Conservation (phyloP, 2,888 invertebrate species). For the Caenorhabditis panamensis region DNA sequence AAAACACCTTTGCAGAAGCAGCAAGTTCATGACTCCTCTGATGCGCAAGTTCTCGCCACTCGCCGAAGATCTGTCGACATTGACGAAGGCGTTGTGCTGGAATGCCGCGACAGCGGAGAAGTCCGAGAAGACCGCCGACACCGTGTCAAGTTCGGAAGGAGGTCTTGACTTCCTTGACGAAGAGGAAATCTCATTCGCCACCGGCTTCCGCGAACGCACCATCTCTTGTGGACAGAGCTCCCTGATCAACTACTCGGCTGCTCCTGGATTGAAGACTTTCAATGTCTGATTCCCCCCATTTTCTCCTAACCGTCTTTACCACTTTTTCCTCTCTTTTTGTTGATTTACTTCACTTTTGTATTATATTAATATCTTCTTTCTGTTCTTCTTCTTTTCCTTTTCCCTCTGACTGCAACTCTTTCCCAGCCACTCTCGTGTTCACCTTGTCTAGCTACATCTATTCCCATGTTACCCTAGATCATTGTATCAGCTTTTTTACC, state of each 20-base stretch:
- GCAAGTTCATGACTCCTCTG: constrained; percentile 55
- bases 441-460: not conserved
- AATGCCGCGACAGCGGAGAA: constrained; percentile 57
- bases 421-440: constrained; percentile 11
- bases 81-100: constrained; percentile 59
- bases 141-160: constrained; percentile 40
- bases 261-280: constrained; percentile 53
- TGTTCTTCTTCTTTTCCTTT: not conserved
- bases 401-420: not conserved
- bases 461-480: not conserved
- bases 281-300: constrained; percentile 24
- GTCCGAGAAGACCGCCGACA: constrained; percentile 40
- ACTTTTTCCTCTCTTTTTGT: constrained; percentile 21
- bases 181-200: constrained; percentile 47
- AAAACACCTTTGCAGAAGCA: constrained; percentile 59
- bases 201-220: constrained; percentile 41
- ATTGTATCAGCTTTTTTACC: not conserved
- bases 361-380: constrained; percentile 17
- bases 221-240: constrained; percentile 52
- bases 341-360: constrained; percentile 26
- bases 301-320: not conserved
- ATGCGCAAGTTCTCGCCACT: constrained; percentile 71
- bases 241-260: constrained; percentile 55
- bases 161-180: constrained; percentile 70
- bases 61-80: constrained; percentile 63